A percentile compares a stretch with the other conserved stretches of the same genome.
phyloP scores from a whole-genome alignment of 2,797 vertebrate genomes.

The Xiphophorus birchmanni region DNA sequence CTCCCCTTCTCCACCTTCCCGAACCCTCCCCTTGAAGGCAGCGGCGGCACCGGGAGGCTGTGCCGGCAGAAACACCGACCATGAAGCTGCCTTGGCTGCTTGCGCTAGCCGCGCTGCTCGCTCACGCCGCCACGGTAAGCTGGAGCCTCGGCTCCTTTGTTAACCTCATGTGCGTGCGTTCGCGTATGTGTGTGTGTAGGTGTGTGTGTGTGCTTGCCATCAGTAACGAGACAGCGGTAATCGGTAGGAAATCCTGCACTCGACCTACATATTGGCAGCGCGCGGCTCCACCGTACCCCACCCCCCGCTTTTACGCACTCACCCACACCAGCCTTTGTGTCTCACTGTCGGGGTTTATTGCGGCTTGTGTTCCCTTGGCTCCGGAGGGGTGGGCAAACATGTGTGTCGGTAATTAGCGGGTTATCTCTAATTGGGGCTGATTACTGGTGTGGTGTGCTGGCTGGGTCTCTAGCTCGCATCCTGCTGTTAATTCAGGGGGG shows the following conservation, averaged over 20 bases:
- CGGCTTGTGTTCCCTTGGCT: slow-evolving; percentile 47
- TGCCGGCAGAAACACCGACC: slow-evolving; percentile 62
- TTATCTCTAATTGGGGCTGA: slow-evolving; percentile 76
- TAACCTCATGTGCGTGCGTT: slow-evolving; percentile 31
- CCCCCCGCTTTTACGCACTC: slow-evolving; percentile 30
- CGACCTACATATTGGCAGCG: slow-evolving; percentile 75
- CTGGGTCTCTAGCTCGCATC: slow-evolving; percentile 66
- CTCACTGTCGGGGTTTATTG: slow-evolving; percentile 71
- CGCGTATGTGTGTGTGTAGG: neutral
- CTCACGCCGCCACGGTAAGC: slow-evolving; percentile 80
- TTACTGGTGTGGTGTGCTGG: slow-evolving; percentile 58
- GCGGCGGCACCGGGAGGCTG: slow-evolving; percentile 74
- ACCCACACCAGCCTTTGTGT: slow-evolving; percentile 67
- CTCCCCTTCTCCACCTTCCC: slow-evolving; percentile 43
- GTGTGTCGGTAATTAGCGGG: slow-evolving; percentile 69
- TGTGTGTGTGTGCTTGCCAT: neutral
- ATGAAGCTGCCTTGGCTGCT: slow-evolving; percentile 83
- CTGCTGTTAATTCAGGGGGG: slow-evolving; percentile 55
- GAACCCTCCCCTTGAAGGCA: slow-evolving; percentile 56
- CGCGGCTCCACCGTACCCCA: slow-evolving; percentile 50
- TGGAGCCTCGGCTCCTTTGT: slow-evolving; percentile 64
- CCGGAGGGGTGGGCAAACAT: slow-evolving; percentile 37
- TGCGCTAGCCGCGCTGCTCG: slow-evolving; percentile 76
- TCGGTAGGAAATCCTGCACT: slow-evolving; percentile 73
- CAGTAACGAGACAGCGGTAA: slow-evolving; percentile 50